Percentiles rank a stretch among this genome's conserved stretches.
Evolutionary conservation across 2,797 vertebrate genomes (phyloP).

Genomic region (Leucoraja ocellata): DNA sequence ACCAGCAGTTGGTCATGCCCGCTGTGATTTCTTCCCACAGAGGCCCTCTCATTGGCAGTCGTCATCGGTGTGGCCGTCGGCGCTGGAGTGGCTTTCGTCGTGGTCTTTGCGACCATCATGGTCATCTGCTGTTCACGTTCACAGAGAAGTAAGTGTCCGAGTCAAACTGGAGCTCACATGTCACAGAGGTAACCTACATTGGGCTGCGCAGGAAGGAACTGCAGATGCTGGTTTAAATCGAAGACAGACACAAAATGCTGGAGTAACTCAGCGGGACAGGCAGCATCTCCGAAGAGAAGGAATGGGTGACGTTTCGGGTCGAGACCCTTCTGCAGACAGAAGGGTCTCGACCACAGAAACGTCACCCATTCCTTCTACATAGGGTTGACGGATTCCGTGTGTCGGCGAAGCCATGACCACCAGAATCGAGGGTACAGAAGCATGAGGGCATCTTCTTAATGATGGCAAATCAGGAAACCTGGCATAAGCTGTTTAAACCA

Average conservation of each 20-base stretch:
- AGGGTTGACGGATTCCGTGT: not conserved
- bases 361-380: too few relatives aligned
- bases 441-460: not conserved
- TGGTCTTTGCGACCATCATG: slow-evolving; percentile 92
- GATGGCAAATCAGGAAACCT: too few relatives aligned
- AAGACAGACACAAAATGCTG: too few relatives aligned
- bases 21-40: slow-evolving; percentile 57
- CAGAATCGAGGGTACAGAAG: not conserved
- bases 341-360: too few relatives aligned
- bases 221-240: too few relatives aligned
- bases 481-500: not conserved
- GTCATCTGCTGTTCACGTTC: slow-evolving; percentile 96
- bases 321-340: too few relatives aligned
- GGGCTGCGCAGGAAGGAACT: too few relatives aligned
- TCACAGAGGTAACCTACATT: slow-evolving; percentile 42
- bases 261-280: too few relatives aligned
- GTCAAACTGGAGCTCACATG: not conserved
- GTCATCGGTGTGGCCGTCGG: slow-evolving; percentile 96
- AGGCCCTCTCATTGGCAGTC: slow-evolving; percentile 89
- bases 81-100: slow-evolving; percentile 88
- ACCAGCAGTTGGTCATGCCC: not conserved
- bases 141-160: slow-evolving; percentile 88
- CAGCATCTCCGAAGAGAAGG: too few relatives aligned
- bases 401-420: not conserved
- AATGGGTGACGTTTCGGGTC: too few relatives aligned